A percentile compares a stretch with the other conserved stretches of the same genome.
phyloP scores from a whole-genome alignment of 2,888 invertebrate genomes.

The Calameuta idolon region DNA sequence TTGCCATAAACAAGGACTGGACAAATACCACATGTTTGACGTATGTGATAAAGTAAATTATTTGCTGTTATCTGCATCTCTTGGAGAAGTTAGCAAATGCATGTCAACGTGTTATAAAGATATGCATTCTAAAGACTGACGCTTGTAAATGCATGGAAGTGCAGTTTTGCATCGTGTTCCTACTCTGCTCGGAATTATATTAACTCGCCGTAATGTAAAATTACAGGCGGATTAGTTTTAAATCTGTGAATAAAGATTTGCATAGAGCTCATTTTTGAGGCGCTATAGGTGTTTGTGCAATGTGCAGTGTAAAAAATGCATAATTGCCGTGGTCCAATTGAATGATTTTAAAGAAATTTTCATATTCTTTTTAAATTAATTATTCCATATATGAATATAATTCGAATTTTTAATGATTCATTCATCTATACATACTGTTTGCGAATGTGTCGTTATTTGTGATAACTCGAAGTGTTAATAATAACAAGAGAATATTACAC shows the following conservation, averaged over 20 bases:
- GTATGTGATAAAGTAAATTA: not conserved
- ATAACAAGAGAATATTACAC: not conserved
- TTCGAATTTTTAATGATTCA: not conserved
- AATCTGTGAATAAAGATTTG: not conserved
- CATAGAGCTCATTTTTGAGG: too few species aligned
- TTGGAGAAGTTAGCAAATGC: not conserved
- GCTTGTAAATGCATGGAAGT: not conserved
- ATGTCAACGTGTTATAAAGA: not conserved
- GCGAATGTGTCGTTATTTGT: not conserved
- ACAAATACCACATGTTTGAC: not conserved
- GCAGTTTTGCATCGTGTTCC: not conserved
- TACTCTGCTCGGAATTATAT: not conserved
- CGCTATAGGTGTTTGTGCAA: too few species aligned
- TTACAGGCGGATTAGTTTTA: not conserved
- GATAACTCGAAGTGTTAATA: not conserved
- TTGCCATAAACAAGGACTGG: not conserved
- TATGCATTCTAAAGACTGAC: not conserved
- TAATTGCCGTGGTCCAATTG: too few species aligned
- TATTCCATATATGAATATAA: not conserved
- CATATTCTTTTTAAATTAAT: too few species aligned
- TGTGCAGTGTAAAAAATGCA: too few species aligned
- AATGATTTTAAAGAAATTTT: too few species aligned
- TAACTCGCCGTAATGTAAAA: not conserved
- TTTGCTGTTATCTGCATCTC: not conserved
- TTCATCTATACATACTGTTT: not conserved